Base-by-base conservation (phyloP, 2,113 vertebrate species). In the Cephalopterus ornatus region DNA sequence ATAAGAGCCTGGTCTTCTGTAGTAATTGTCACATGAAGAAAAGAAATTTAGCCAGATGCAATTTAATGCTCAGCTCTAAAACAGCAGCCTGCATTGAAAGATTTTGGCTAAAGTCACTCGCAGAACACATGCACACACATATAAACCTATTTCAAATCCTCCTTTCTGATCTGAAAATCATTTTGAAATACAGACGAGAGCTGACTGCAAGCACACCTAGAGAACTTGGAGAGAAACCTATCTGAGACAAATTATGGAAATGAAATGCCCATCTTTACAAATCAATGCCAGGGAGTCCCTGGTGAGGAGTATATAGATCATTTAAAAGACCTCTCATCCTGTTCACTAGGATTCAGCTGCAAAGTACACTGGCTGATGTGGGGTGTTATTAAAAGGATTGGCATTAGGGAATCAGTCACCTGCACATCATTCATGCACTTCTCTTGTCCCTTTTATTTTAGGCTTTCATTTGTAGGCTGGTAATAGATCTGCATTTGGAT, bases 241-340 rank as follows among this genome's bases (percentile, higher is more conserved):
- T 52, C 56, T 2, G 15, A 93, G 92, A 88, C 13, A 74, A 85
- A 79, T 96, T 67, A 93, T 74, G 86, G 88, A 68, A 96, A 97
- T 86, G 65, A 96, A 96, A 96, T 94, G 82, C 86, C 72, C 76
- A 50, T 84, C 93, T 85, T 89, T 79, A 58, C 82, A 88, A 89
- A 97, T 93, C 95, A 90, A 62, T 96, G 92, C 37, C 88, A 67
- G 88, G 56, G 71, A 91, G 55, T 92, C 92, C 89, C 92, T 73
- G 68, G 35, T 79, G 92, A 87, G 85, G 52, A 85, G 72, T 35
- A 1, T 6, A 66, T 56, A 84, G 86, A 93, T 95, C 91, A 88
- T 88, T 96, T 93, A 87, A 95, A 89, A 94, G 87, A 87, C 49
- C 26, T 46, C 61, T 91, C 78, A 33, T 63, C 21, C 81, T 90